phyloP scores from a whole-genome alignment of 2,797 vertebrate species.

The Sylvilagus floridanus region DNA sequence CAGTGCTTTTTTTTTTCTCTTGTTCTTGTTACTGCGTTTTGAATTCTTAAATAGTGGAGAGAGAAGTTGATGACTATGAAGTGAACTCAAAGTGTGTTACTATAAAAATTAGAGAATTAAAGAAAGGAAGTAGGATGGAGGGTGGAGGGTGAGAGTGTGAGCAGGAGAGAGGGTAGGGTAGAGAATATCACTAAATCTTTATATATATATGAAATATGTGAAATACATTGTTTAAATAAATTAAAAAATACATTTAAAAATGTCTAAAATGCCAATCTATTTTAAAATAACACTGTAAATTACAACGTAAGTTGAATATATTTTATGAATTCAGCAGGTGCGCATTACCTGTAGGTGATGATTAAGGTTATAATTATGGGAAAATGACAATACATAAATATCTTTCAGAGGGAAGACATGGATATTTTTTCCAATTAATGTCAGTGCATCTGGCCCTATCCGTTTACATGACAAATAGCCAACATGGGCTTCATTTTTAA shows the following conservation, averaged over 20 bases:
- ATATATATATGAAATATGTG: too few relatives aligned
- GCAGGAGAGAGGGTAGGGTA: too few relatives aligned
- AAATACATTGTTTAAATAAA: too few relatives aligned
- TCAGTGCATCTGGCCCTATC: neutral
- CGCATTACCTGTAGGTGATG: constrained; percentile 45
- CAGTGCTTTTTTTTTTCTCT: too few relatives aligned
- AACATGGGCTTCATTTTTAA: neutral
- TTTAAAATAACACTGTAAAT: constrained; percentile 50
- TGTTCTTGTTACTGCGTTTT: too few relatives aligned
- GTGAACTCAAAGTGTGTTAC: too few relatives aligned
- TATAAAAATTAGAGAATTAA: too few relatives aligned
- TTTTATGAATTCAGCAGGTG: constrained; percentile 58
- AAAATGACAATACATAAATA: constrained; percentile 59
- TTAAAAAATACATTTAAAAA: neutral
- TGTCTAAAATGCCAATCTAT: constrained; percentile 1
- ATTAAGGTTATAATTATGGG: constrained; percentile 37
- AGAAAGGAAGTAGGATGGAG: too few relatives aligned
- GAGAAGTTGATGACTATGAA: too few relatives aligned
- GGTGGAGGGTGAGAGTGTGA: too few relatives aligned
- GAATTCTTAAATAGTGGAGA: too few relatives aligned
- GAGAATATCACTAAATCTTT: too few relatives aligned
- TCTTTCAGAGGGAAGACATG: neutral
- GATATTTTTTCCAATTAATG: constrained; percentile 22
- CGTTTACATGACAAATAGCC: constrained; percentile 55
- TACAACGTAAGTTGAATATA: constrained; percentile 10